Base-by-base conservation (phyloP, 35 echinoderm and acorn worm species). In the Amphiura filiformis region DNA sequence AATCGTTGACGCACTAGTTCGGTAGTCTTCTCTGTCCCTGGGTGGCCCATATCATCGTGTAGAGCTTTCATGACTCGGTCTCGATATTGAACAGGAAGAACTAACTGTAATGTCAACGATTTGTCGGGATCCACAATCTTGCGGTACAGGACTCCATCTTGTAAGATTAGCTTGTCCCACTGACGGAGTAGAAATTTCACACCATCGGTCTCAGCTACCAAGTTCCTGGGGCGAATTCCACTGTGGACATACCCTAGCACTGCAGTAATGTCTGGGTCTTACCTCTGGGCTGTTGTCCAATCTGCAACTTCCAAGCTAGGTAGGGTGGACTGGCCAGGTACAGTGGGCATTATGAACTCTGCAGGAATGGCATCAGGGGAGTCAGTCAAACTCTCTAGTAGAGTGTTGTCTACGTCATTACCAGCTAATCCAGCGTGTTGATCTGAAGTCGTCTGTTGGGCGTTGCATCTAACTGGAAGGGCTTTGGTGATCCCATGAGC, bases 1-100 rank as follows among this genome's bases (percentile, higher is more conserved):
- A 94, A 94, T 28, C 93, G 18, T 12, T 82, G 78, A 65, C 93
- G 26, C 0, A 91, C 79, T 31, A 90, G 57, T 33, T 94, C 93
- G 3, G 86, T 89, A 9, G 93, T 94, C 26, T 84, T 38, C 39
- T 90, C 84, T 5, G 79, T 32, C 36, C 89, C 88, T 36, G 86
- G 36, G 79, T 94, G 93, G 13, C 88, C 83, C 37, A 91, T 31
- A 14, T 94, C 89, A 80, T 91, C 57, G 39, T 91, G 93, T 0
- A 91, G 56, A 36, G 30, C 35, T 47, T 47, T 47, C 2, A 85
- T 35, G 57, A 36, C 83, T 76, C 38, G 33, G 11, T 13, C 11
- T 0, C 35, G 17, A 31, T 13, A 22, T 26, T 56, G 35, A 75
- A 38, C 17, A 1, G 83, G 83, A 23, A 85, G 56, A 15, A 85